Evolutionary conservation across 2,888 invertebrate genomes (phyloP), one percentile per base, ranked within the genome.

Genomic region (Kuschelorhynchus macadamiae): DNA sequence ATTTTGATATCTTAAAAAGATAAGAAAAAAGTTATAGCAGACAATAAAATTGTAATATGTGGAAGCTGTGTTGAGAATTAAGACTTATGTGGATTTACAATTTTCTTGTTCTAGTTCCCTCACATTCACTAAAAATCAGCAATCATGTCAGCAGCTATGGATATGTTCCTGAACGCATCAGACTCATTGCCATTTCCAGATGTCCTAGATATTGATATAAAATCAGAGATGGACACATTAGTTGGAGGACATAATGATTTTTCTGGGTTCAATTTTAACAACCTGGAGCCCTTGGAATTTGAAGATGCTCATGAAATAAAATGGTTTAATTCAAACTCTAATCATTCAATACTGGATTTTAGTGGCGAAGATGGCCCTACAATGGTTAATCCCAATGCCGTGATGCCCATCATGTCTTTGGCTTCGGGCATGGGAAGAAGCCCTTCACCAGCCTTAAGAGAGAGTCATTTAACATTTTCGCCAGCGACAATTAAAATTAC

Each of bases 361-460:
- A 89, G 88, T 78, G 88, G 89, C 20, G 89, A 89, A 8, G 93
- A 93, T 79, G 91, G 91, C 41, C 72, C 74, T 1, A 68, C 80
- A 0, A 90, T 93, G 89, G 96, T 96, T 3, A 95, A 96, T 85
- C 96, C 96, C 2, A 95, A 94, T 79, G 93, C 93, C 20, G 95
- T 95, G 42, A 92, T 95, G 91, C 95, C 96, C 1, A 86, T 92
- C 36, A 88, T 91, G 72, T 88, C 89, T 66, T 85, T 86, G 33
- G 76, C 80, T n/a, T 44, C 55, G 11, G 49, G 41, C 21, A 56
- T 65, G 14, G 65, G 65, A 11, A 55, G 70, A 39, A 70, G 70
- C 44, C 86, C 87, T 7, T 90, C 90, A 75, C 91, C 91, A 7
- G 87, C 88, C 72, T 86, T 88, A 77, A 89, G 87, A 78, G 90